phyloP scores from a whole-genome alignment of 2,113 vertebrate genomes.

The Phyllostomus hastatus region DNA sequence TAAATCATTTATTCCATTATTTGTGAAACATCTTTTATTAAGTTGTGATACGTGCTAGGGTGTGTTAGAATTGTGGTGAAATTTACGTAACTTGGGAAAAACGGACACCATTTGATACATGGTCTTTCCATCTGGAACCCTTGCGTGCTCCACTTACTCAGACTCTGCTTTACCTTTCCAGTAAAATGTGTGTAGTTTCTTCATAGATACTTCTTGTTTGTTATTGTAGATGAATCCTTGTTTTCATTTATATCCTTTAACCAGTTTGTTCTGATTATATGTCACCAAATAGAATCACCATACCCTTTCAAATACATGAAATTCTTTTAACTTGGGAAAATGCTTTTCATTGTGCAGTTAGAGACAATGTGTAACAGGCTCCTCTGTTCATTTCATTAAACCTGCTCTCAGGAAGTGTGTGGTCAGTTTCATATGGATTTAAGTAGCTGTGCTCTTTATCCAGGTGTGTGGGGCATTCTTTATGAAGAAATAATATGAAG shows the following conservation, averaged over 20 bases:
- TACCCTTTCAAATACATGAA: constrained; percentile 30
- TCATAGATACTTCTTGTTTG: neutral
- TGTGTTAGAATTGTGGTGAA: neutral
- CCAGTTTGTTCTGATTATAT: neutral
- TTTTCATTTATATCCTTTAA: neutral
- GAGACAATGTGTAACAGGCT: constrained; percentile 61
- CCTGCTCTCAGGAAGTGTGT: neutral
- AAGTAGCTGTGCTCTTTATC: neutral
- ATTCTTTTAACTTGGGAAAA: constrained; percentile 55
- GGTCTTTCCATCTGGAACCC: neutral
- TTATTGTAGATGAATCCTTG: neutral
- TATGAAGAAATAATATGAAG: neutral
- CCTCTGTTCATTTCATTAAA: constrained; percentile 2
- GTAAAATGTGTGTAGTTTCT: neutral
- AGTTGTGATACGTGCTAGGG: neutral
- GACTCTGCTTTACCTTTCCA: neutral
- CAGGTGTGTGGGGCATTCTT: neutral
- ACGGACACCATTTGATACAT: neutral
- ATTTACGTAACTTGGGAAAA: neutral
- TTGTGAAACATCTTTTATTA: neutral
- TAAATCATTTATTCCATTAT: neutral
- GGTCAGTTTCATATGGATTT: neutral
- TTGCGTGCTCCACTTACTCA: neutral
- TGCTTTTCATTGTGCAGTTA: constrained; percentile 39
- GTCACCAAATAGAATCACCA: neutral